A percentile compares a stretch with the other conserved stretches of the same genome.
Conservation (phyloP, 2,888 invertebrate species). For the Ophion obscuratus region DNA sequence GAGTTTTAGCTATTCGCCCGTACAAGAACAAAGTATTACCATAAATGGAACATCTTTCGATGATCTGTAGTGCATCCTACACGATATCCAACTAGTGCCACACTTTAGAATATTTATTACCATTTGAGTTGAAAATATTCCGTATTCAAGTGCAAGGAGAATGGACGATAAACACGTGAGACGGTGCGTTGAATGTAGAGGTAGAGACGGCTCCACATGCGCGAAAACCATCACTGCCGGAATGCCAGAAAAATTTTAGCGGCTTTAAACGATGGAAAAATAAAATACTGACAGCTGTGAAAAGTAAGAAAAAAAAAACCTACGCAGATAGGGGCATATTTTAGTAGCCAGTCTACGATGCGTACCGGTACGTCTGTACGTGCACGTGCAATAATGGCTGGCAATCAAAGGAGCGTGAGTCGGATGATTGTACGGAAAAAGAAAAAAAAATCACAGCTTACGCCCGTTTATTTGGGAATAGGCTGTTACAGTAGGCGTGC, state of each 20-base stretch:
- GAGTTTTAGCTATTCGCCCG: too few relatives aligned
- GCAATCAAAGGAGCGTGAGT: neutral
- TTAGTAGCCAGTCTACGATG: conserved; percentile 5
- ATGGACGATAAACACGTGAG: conserved; percentile 26
- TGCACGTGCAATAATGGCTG: neutral
- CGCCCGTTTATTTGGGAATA: neutral
- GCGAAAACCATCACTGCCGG: neutral
- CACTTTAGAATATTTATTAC: neutral
- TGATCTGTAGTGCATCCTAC: neutral
- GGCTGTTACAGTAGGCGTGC: neutral
- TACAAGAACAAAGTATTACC: too few relatives aligned
- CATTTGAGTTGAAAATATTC: neutral
- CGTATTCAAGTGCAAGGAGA: neutral
- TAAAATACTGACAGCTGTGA: neutral
- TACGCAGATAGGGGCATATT: conserved; percentile 32
- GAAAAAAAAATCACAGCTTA: neutral
- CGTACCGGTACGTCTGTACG: neutral
- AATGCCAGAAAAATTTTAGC: conserved; percentile 5
- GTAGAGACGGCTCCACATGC: neutral
- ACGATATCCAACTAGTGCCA: neutral
- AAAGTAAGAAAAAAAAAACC: conserved; percentile 5
- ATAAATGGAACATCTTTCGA: neutral
- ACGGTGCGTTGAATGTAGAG: conserved; percentile 26
- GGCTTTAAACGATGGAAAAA: conserved; percentile 44
- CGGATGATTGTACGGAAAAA: neutral